Evolutionary conservation across 2,888 invertebrate genomes (phyloP), one percentile per base, ranked within the genome.

Genomic region (Sinelater perroti): DNA sequence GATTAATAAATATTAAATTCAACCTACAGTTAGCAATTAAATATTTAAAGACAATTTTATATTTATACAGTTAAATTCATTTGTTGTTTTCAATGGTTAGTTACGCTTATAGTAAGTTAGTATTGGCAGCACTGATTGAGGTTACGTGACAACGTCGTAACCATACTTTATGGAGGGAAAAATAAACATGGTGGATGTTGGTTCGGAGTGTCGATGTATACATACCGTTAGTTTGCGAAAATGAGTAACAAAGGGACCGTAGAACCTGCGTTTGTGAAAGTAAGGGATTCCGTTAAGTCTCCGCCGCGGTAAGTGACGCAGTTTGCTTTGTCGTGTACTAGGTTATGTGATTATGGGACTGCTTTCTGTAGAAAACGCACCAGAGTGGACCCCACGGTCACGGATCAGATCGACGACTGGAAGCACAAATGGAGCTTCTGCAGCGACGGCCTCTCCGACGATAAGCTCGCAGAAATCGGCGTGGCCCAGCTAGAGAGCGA

Each of bases 391-490:
- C 65, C 67, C 6, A 63, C 67, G 8, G 28, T 53, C 13, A 40
- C 10, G 2, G 35, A 31, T 6, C 21, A 40, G 5, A 26, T 28
- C 33, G 31, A 47, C 4, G 8, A 46, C 52, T 17, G 18, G 31
- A 33, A 42, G 3, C 67, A 67, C 46, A 56, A 64, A 35, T 77
- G 76, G 77, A 74, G 70, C 50, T 67, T 77, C 40, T 71, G 70
- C 36, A 70, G 66, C 49, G 71, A 70, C 28, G 72, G 74, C 20
- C 77, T 81, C 30, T 76, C 79, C 55, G 75, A 80, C 13, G 82
- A 83, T 61, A 79, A 81, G 44, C 69, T 82, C 50, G 80, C 82
- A 63, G 85, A 86, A 66, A 82, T 84, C 80, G 87, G 87, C 35
- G 82, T 87, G 13, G 81, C 83, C 14, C 82, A 85, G 78, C 71